Percentiles rank a stretch among this genome's conserved stretches.
phyloP scores from a whole-genome alignment of 2,888 invertebrate genomes.

The Aproaerema taeniolella region DNA sequence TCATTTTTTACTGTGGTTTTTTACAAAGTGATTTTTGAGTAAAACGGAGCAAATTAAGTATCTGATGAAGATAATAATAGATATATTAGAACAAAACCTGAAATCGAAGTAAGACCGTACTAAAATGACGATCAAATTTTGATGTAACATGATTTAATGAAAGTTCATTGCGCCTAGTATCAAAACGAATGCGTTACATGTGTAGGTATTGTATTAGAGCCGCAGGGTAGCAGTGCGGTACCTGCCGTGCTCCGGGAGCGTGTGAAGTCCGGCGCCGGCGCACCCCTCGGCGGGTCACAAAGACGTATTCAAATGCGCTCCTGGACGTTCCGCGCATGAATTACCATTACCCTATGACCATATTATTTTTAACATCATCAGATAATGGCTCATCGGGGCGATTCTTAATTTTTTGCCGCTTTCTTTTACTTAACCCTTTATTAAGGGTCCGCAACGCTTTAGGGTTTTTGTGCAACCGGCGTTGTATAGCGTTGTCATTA shows the following conservation, averaged over 20 bases:
- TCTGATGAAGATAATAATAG: too few relatives aligned
- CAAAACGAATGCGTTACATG: too few relatives aligned
- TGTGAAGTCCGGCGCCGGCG: conserved; percentile 70
- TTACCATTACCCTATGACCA: conserved; percentile 74
- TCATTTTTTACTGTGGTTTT: too few relatives aligned
- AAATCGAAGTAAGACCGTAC: too few relatives aligned
- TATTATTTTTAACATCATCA: conserved; percentile 75
- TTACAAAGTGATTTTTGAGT: too few relatives aligned
- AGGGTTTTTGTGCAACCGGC: conserved; percentile 67
- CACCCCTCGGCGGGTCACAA: conserved; percentile 52
- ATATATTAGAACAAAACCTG: too few relatives aligned
- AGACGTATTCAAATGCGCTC: conserved; percentile 71
- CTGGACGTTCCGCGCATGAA: conserved; percentile 73
- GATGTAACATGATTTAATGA: too few relatives aligned
- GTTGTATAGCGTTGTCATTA: conserved; percentile 54
- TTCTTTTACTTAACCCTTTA: conserved; percentile 63
- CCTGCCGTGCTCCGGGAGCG: conserved; percentile 53
- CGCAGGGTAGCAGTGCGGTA: conserved; percentile 19
- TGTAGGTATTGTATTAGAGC: neutral
- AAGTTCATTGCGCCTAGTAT: too few relatives aligned
- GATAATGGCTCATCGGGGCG: conserved; percentile 76
- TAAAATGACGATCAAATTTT: too few relatives aligned
- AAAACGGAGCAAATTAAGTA: too few relatives aligned
- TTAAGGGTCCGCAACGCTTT: conserved; percentile 63
- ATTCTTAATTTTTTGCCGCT: conserved; percentile 73